These are phyloP conservation scores for Nomada fabriciana DNA, from an alignment of 2,888 invertebrate genomes.

Conservation along the genomic window DNA sequence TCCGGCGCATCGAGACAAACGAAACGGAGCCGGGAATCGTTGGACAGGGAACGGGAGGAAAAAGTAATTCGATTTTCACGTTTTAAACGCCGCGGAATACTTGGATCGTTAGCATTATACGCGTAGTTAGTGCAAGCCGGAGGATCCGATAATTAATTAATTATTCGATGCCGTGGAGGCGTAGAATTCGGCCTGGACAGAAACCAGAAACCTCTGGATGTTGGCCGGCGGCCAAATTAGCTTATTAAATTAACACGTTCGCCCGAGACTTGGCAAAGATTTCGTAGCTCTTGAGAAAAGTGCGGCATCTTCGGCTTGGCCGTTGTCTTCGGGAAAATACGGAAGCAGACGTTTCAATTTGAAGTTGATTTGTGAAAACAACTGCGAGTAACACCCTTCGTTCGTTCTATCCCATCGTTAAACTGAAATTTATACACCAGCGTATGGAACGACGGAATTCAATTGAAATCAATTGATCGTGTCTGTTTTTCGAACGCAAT, in stretches of 20 bases:
- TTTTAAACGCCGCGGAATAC: conserved; percentile 24
- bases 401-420: background rate
- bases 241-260: conserved; percentile 82
- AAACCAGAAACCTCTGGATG: conserved; percentile 72
- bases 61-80: conserved; percentile 43
- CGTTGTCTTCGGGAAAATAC: background rate
- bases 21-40: background rate
- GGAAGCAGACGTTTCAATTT: conserved; percentile 39
- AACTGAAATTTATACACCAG: background rate
- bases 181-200: conserved; percentile 71
- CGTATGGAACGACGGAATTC: background rate
- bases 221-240: conserved; percentile 81
- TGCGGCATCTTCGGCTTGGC: conserved; percentile 23
- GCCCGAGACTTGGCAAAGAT: conserved; percentile 67
- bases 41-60: conserved; percentile 5
- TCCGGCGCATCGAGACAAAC: background rate
- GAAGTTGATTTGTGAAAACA: conserved; percentile 5
- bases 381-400: background rate
- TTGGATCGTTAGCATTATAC: conserved; percentile 56
- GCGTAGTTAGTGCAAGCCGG: conserved; percentile 41
- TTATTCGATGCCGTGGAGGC: conserved; percentile 70
- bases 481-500: background rate
- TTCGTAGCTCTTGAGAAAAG: conserved; percentile 47
- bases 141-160: conserved; percentile 75
- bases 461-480: conserved; percentile 14